phyloP scores from a whole-genome alignment of 2,888 invertebrate genomes.

The Tinea pellionella region DNA sequence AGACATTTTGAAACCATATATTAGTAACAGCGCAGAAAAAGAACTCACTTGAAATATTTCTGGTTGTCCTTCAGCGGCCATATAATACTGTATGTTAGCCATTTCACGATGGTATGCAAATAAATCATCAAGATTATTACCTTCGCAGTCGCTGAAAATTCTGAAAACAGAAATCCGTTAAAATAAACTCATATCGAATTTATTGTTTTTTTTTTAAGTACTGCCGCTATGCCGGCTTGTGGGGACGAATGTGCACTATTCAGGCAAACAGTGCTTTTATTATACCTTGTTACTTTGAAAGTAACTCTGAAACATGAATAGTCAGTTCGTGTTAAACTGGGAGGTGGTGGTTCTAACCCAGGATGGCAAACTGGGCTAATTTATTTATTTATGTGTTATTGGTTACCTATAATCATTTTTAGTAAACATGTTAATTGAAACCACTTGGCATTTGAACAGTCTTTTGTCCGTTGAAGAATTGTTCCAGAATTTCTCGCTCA shows the following conservation, averaged over 20 bases:
- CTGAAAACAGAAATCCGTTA: neutral
- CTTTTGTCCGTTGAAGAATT: conserved; percentile 59
- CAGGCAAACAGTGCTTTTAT: too few species aligned
- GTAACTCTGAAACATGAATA: too few species aligned
- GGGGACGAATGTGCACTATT: too few species aligned
- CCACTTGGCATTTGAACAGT: conserved; percentile 71
- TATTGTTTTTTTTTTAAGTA: neutral
- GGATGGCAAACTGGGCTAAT: too few species aligned
- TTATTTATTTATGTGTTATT: too few species aligned
- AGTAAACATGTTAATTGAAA: conserved; percentile 78
- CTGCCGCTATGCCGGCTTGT: too few species aligned
- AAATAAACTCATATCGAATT: neutral
- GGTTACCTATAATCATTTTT: conserved; percentile 73
- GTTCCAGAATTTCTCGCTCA: conserved; percentile 74
- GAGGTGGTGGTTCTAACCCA: too few species aligned
- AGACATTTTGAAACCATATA: too few species aligned
- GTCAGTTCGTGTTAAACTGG: too few species aligned
- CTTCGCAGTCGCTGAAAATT: conserved; percentile 61
- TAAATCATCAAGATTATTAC: conserved; percentile 70
- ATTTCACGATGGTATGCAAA: conserved; percentile 78
- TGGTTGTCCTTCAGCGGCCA: conserved; percentile 74
- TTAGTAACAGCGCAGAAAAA: too few species aligned
- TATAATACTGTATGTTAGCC: conserved; percentile 80
- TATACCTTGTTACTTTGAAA: too few species aligned
- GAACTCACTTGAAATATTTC: conserved; percentile 70